Evolutionary conservation across 2,888 invertebrate genomes (phyloP).

Genomic region (Amiota mariae): DNA sequence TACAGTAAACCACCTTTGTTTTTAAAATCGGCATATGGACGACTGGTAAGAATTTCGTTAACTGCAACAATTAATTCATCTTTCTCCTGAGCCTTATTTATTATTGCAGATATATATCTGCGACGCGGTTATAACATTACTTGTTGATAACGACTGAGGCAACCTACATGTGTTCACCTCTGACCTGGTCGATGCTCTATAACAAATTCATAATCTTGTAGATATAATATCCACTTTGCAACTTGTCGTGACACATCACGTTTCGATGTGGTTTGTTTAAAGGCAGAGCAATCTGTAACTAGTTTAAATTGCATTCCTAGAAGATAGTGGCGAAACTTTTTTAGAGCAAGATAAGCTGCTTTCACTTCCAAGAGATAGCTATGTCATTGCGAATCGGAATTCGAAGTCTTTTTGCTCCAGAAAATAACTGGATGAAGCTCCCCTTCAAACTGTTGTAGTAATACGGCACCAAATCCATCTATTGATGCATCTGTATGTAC

Average conservation of each 20-base stretch:
- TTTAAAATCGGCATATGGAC: background rate
- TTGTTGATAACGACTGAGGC: background rate
- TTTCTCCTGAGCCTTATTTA: background rate
- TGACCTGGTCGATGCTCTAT: conserved; percentile 2
- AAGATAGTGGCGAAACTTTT: background rate
- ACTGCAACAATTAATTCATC: background rate
- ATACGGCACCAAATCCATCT: too few species aligned
- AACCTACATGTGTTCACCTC: background rate
- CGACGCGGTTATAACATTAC: background rate
- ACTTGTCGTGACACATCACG: background rate
- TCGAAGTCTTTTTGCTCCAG: background rate
- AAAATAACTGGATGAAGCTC: background rate
- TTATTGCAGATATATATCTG: too few species aligned
- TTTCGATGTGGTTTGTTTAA: background rate
- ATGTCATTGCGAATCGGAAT: background rate
- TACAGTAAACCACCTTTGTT: conserved; percentile 1
- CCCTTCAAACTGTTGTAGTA: background rate
- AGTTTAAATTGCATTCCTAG: background rate
- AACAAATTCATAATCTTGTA: background rate
- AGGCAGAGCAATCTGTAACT: background rate
- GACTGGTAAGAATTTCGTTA: conserved; percentile 1
- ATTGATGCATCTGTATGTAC: background rate
- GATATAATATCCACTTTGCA: background rate
- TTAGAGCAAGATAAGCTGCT: background rate
- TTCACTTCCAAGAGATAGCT: background rate